Percentiles rank a stretch among this genome's conserved stretches.
Conservation (phyloP, 35 echinoderm and acorn worm species). For the Diadema setosum region DNA sequence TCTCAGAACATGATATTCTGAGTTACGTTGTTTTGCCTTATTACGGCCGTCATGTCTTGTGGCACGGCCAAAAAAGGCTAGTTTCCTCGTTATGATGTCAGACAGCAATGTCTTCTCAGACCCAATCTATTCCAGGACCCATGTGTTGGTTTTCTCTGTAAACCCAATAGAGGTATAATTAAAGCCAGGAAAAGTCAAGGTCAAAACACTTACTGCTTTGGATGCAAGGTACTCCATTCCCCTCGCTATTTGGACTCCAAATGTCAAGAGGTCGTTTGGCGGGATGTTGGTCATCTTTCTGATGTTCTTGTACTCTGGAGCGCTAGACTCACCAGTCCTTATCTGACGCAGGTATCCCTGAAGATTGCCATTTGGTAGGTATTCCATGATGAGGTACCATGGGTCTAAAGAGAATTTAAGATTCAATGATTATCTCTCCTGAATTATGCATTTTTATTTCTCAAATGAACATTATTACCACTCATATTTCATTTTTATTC, state of each 20-base stretch:
- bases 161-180: neutral
- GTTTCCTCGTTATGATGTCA: too few relatives aligned
- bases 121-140: too few relatives aligned
- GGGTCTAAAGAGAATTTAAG: conserved; percentile 70
- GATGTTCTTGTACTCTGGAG: neutral
- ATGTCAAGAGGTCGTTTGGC: conserved; percentile 34
- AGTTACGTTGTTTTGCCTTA: too few relatives aligned
- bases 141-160: too few relatives aligned
- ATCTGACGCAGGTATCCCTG: conserved; percentile 51
- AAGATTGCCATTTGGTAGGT: conserved; percentile 68
- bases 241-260: conserved; percentile 38
- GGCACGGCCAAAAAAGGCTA: too few relatives aligned
- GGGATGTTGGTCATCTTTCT: conserved; percentile 16
- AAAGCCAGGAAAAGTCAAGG: neutral
- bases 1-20: too few relatives aligned
- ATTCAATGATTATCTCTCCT: too few relatives aligned
- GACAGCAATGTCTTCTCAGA: too few relatives aligned
- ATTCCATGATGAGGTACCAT: conserved; percentile 83
- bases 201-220: conserved; percentile 1
- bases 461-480: neutral
- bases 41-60: too few relatives aligned
- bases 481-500: neutral
- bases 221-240: conserved; percentile 69
- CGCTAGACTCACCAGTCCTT: neutral
- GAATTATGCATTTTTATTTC: too few relatives aligned